Evolutionary conservation across 92 coral and sea anemone genomes (phyloP).

Genomic region (Siderastrea siderea): DNA sequence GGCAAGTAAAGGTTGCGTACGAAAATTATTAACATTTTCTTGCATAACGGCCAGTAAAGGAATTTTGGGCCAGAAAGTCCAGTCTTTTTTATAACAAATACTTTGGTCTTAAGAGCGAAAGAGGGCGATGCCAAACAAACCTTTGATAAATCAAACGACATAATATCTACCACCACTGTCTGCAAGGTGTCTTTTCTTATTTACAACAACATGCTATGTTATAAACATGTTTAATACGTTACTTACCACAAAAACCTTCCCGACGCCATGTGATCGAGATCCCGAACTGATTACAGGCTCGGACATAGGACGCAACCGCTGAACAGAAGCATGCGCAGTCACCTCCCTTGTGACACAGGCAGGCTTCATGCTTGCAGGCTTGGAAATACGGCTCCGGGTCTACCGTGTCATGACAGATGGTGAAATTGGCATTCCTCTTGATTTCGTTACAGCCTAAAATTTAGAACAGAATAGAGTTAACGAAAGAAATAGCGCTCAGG

Average conservation of each 20-base stretch:
- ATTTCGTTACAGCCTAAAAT: constrained; percentile 90
- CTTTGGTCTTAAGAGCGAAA: too few species aligned
- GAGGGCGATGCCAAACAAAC: too few species aligned
- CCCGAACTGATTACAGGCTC: constrained; percentile 94
- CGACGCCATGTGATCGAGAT: constrained; percentile 95
- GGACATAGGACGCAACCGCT: constrained; percentile 94
- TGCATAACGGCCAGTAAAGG: too few species aligned
- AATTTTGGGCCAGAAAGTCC: too few species aligned
- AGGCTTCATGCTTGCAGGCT: constrained; percentile 95
- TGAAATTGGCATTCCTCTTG: constrained; percentile 82
- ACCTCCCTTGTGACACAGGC: constrained; percentile 91
- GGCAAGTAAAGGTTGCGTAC: too few species aligned
- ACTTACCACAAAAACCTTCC: constrained; percentile 98
- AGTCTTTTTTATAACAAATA: too few species aligned
- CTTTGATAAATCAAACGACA: too few species aligned
- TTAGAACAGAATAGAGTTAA: not conserved
- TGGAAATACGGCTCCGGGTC: constrained; percentile 89
- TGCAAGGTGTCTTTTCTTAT: not conserved
- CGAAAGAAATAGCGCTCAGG: not conserved
- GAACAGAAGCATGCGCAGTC: constrained; percentile 98
- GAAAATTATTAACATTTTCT: too few species aligned
- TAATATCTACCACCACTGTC: too few species aligned
- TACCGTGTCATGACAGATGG: constrained; percentile 89
- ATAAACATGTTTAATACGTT: not conserved
- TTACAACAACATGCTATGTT: not conserved